Percentiles rank a stretch among this genome's conserved stretches.
Conservation (phyloP, 2,113 vertebrate species). For the Dromaius novaehollandiae region DNA sequence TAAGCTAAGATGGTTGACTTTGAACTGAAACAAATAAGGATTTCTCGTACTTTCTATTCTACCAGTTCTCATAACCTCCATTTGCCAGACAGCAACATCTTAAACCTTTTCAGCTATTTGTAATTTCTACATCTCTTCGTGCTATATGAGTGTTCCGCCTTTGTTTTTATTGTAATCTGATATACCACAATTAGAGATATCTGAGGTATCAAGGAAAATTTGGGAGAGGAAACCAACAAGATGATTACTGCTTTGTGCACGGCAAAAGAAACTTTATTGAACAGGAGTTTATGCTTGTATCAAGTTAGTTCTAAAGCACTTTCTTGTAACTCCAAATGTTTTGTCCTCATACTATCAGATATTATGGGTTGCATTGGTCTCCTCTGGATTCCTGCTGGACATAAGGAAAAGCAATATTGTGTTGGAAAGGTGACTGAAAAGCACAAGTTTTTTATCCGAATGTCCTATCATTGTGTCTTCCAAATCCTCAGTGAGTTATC, state of each 20-base stretch:
- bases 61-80: neutral
- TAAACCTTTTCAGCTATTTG: neutral
- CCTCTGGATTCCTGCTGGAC: neutral
- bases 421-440: neutral
- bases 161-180: neutral
- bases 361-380: neutral
- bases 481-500: neutral
- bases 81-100: neutral
- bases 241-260: neutral
- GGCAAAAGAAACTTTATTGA: neutral
- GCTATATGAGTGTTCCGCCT: neutral
- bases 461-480: neutral
- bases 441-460: neutral
- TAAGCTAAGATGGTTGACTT: neutral
- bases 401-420: neutral
- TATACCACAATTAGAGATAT: neutral
- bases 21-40: neutral
- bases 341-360: neutral
- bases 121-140: neutral
- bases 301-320: neutral
- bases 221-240: neutral
- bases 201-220: neutral
- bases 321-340: neutral
- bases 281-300: neutral
- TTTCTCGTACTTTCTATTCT: neutral